These are phyloP conservation scores for Tragulus kanchil DNA, from an alignment of 2,113 vertebrate genomes.

Conservation along the genomic window DNA sequence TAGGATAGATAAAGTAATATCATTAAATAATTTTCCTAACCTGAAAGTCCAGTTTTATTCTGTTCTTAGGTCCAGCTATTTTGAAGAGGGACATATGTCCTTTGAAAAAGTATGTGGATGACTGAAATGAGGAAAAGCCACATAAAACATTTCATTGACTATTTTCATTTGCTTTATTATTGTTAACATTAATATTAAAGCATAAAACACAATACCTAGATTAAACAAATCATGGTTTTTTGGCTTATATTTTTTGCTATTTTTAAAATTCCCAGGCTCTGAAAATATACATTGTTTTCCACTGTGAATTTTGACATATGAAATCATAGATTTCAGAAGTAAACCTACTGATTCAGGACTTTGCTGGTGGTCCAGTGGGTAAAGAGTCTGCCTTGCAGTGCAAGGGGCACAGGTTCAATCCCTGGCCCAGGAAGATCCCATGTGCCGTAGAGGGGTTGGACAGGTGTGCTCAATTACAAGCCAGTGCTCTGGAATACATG, in stretches of 20 bases:
- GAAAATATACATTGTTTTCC: neutral
- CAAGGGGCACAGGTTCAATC: no score
- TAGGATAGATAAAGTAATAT: neutral
- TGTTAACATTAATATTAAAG: neutral
- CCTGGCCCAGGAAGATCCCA: no score
- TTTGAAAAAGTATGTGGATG: neutral
- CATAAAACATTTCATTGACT: neutral
- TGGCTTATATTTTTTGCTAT: neutral
- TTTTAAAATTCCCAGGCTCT: neutral
- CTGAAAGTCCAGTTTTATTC: neutral
- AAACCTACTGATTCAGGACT: neutral
- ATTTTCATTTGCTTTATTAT: slow-evolving; percentile 6
- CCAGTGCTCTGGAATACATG: no score
- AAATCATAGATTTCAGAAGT: neutral
- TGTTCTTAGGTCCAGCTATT: neutral
- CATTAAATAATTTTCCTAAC: neutral
- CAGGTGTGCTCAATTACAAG: no score
- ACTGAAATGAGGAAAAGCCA: neutral
- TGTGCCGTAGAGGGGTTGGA: no score
- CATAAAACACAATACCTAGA: neutral
- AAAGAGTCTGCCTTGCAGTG: no score
- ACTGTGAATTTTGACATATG: neutral
- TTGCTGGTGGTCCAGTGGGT: no score
- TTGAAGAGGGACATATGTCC: neutral
- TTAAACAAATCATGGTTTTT: neutral